phyloP scores from a whole-genome alignment of 2,113 vertebrate species.

The Tauraco erythrolophus region DNA sequence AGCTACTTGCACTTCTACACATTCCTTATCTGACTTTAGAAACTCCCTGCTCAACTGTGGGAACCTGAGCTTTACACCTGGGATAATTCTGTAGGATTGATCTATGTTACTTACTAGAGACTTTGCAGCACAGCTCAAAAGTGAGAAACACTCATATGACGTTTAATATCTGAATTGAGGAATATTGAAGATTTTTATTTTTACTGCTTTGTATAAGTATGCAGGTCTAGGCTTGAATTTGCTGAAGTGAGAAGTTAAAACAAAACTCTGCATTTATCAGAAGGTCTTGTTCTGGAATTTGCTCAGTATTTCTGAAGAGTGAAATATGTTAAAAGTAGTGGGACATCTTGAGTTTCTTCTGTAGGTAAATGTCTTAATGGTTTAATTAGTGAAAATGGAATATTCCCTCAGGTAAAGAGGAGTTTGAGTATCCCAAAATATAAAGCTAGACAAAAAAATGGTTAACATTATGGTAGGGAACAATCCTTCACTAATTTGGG shows the following conservation, averaged over 20 bases:
- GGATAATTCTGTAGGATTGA: neutral
- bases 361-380: neutral
- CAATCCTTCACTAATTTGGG: neutral
- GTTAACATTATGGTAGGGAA: neutral
- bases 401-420: neutral
- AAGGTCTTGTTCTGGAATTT: neutral
- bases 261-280: neutral
- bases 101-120: neutral
- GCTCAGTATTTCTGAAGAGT: neutral
- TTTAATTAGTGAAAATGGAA: neutral
- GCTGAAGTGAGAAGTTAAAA: neutral
- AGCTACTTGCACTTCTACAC: neutral
- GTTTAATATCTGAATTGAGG: neutral
- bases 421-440: neutral
- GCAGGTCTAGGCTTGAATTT: neutral
- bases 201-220: neutral
- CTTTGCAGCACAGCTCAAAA: neutral
- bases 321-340: neutral
- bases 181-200: neutral
- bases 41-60: neutral
- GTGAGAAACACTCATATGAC: neutral
- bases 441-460: neutral
- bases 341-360: neutral
- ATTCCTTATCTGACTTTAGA: neutral
- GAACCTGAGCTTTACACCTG: neutral